Base-by-base conservation (phyloP, 2,888 invertebrate species). In the Scaptomyza reducta region DNA sequence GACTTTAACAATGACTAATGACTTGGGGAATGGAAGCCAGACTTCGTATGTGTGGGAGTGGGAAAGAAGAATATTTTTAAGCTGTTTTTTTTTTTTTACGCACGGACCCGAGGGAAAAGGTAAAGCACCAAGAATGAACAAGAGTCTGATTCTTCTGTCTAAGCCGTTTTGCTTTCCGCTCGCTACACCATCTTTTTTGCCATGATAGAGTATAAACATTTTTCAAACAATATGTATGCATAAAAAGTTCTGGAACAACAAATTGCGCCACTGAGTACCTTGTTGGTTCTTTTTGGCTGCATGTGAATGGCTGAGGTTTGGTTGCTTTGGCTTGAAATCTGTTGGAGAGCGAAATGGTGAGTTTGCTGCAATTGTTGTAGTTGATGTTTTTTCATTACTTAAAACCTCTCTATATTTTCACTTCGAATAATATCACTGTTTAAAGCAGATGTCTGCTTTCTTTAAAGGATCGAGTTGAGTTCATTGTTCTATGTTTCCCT, bases 71-170 rank as follows among this genome's bases (percentile, higher is more conserved):
- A 77, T 70, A 74, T 67, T 67, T 62, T 74, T 68, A 77, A 81
- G 78, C 81, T 80, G n/a, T 64, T 67, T 62, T 64, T 85, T 80
- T 85, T 80, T 80, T 74, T 87, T 87, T 78, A 74, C 85, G 7
- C 27, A 27, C 27, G 27, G 27, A 27, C 27, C 27, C 27, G 27
- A 27, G 6, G 1, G 5, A 27, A 5, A 6, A 27, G 27, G 6
- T 27, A 27, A 27, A 27, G 27, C 6, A 6, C 27, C 27, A 27
- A 6, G 27, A 27, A 27, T 27, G 6, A 27, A 5, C 27, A 2
- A 27, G 27, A 2, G 1, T 22, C 22, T 22, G 22, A 57, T 60
- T 33, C 62, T 66, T 79, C 63, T 62, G 35, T 67, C 42, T 29
- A 47, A 53, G 51, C 51, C 40, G 29, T 51, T 10, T 13, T 46